Base-by-base conservation (phyloP, 2,888 invertebrate species). In the Patella ulyssiponensis region DNA sequence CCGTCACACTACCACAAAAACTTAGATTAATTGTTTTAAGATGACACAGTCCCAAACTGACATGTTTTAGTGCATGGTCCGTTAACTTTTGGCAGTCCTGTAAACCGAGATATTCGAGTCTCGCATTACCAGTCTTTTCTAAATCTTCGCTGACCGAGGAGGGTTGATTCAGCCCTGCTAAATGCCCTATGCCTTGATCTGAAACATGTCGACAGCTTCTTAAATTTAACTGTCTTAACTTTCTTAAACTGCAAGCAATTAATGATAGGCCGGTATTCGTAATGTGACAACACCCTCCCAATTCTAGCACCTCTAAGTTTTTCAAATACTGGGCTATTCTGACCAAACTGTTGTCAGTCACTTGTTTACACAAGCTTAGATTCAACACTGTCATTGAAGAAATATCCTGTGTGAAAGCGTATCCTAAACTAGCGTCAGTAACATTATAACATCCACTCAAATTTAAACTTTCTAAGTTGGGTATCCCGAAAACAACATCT, bases 51-150 rank as follows among this genome's bases (percentile, higher is more conserved):
- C 97, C 97, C 81, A 94, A 94, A 83, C 96, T 95, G 80, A 96
- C 95, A 92, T 97, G 95, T 87, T 95, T 95, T 82, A 98, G 93
- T 12, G 97, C 96, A 89, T 97, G 97, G 92, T 98, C 98, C 81
- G 96, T 96, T 80, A 98, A 93, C 89, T 97, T 94, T 93, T 98
- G 98, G 93, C 98, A 98, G 93, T 98, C 98, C 93, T 98, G 98
- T 82, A 98, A 93, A 33, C 96, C 96, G 75, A 98, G 93, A 91
- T 96, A 94, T 92, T 97, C 96, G 85, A 98, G 92, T 58, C 94
- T 94, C 56, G 95, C 94, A 84, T 95, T 90, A 44, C 92, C 92
- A 52, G 88, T 84, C 69, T 89, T 86, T 64, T 78, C 72, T 1
- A 80, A 73, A 11, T 58, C 69, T 4, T 52, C 69, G 23, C 20